Evolutionary conservation across 2,888 invertebrate genomes (phyloP).

Genomic region (Epinotia nisella): DNA sequence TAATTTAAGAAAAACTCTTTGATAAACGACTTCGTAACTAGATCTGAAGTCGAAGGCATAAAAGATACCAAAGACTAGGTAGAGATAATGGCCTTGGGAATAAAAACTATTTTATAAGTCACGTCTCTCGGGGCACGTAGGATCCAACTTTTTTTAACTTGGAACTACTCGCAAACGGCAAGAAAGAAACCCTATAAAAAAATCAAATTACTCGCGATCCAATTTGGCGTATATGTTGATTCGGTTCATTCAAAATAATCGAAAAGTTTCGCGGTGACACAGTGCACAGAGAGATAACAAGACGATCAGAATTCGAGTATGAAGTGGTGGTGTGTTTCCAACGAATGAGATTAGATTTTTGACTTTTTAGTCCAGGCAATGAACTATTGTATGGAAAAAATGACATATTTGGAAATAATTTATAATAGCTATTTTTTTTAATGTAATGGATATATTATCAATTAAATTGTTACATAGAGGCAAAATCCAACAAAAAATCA

Average conservation of each 20-base stretch:
- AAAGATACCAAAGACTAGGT: constrained; percentile 5
- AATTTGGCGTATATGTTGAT: constrained; percentile 49
- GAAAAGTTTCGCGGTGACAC: constrained; percentile 49
- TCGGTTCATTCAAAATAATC: constrained; percentile 52
- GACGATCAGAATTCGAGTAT: neutral
- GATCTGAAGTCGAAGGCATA: constrained; percentile 7
- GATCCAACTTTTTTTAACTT: constrained; percentile 16
- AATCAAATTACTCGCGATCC: constrained; percentile 46
- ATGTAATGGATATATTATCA: no score
- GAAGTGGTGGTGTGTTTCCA: neutral
- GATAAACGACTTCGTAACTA: constrained; percentile 8
- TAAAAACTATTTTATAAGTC: constrained; percentile 29
- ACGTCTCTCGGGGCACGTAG: constrained; percentile 27
- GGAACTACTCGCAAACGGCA: constrained; percentile 35
- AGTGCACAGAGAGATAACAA: neutral
- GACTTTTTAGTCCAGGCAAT: no score
- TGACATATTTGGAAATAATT: no score
- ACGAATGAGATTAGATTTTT: neutral
- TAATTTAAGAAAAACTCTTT: neutral
- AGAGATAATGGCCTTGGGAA: constrained; percentile 11
- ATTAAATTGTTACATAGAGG: no score
- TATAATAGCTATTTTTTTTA: no score
- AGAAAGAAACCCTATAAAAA: constrained; percentile 28
- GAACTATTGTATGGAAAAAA: no score
- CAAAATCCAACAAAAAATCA: no score